phyloP scores from a whole-genome alignment of 2,113 vertebrate species.

The Athene cunicularia region DNA sequence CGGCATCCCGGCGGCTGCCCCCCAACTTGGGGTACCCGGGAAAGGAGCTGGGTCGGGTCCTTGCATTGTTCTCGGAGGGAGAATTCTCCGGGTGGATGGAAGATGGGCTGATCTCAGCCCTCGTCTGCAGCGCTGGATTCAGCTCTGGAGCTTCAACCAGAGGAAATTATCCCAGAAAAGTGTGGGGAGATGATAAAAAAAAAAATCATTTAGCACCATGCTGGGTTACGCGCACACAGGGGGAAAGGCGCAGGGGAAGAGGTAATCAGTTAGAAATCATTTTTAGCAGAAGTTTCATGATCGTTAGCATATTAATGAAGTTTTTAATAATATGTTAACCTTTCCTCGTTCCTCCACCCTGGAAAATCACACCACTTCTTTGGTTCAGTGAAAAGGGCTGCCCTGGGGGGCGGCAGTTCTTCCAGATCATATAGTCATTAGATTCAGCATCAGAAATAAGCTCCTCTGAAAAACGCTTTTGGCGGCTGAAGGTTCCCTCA shows the following conservation, averaged over 20 bases:
- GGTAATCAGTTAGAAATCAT: neutral
- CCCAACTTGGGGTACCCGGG: rapidly evolving
- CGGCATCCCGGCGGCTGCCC: neutral
- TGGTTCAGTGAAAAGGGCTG: neutral
- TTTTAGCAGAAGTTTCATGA: neutral
- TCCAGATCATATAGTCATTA: neutral
- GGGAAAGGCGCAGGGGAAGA: neutral
- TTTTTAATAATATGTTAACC: neutral
- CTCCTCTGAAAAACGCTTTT: neutral
- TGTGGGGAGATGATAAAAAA: neutral
- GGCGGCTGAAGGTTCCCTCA: neutral
- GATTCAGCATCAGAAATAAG: neutral
- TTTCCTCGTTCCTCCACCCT: neutral
- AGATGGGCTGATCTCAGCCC: neutral
- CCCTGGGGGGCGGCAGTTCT: neutral
- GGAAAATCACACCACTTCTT: neutral
- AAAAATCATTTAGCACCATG: rapidly evolving
- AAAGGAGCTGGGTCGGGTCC: rapidly evolving
- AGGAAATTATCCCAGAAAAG: neutral
- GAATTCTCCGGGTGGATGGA: rapidly evolving
- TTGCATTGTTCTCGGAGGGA: neutral
- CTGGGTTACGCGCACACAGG: rapidly evolving
- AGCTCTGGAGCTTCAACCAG: neutral
- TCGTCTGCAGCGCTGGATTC: rapidly evolving
- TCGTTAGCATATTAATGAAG: constrained; percentile 1